These are phyloP conservation scores for Baccha elongata DNA, from an alignment of 2,888 invertebrate genomes.

Conservation along the genomic window DNA sequence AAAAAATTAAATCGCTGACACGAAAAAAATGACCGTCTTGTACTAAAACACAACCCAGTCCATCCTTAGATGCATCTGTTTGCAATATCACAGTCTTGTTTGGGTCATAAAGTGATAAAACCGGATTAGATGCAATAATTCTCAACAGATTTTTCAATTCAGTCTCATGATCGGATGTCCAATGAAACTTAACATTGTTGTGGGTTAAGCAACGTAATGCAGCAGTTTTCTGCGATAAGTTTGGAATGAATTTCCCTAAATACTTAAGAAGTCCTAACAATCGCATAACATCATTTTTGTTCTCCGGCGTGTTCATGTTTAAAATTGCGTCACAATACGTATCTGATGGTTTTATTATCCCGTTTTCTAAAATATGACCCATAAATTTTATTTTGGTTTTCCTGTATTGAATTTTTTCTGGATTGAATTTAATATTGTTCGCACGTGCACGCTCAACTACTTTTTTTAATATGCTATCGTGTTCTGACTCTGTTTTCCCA, in stretches of 20 bases:
- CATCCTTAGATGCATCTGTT: conserved; percentile 75
- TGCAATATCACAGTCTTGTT: conserved; percentile 75
- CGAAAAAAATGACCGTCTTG: conserved; percentile 77
- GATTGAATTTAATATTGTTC: conserved; percentile 74
- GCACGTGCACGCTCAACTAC: conserved; percentile 52
- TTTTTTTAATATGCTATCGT: conserved; percentile 58
- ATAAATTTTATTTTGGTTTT: conserved; percentile 74
- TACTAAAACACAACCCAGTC: conserved; percentile 77
- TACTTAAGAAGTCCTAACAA: conserved; percentile 67
- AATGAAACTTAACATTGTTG: conserved; percentile 54
- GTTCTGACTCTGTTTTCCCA: conserved; percentile 63
- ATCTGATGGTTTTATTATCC: conserved; percentile 57
- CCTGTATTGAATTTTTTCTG: conserved; percentile 74
- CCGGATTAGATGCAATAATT: conserved; percentile 41
- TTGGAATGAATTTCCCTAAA: conserved; percentile 71
- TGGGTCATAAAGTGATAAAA: conserved; percentile 56
- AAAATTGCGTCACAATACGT: conserved; percentile 67
- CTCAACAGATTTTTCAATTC: conserved; percentile 34
- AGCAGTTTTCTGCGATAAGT: conserved; percentile 50
- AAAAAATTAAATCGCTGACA: conserved; percentile 37
- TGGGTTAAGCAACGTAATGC: conserved; percentile 40
- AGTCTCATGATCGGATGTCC: conserved; percentile 45
- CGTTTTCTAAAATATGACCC: conserved; percentile 74
- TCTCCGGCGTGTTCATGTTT: conserved; percentile 38
- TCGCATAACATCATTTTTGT: conserved; percentile 43